Base-by-base conservation (phyloP, 2,113 vertebrate genomes). In the Panthera tigris region DNA sequence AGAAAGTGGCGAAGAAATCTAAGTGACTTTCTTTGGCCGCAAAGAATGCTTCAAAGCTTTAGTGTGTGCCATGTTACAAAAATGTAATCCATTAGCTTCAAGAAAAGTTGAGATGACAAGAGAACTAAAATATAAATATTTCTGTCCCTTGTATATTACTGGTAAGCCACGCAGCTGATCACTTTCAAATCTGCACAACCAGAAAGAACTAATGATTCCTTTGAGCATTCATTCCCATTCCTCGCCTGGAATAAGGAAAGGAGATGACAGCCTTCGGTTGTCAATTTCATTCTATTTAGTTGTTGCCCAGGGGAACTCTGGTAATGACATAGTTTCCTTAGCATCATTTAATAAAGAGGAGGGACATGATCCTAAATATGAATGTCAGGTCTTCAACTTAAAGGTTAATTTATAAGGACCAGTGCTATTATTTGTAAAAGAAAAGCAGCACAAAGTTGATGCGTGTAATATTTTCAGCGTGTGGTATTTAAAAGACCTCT, bases 271-370 rank as follows among this genome's bases (percentile, higher is more conserved):
- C 91, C 29, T 89, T 81, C 83, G 96, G 96, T 95, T 96, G 76
- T 92, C 96, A 96, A 71, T 76, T 91, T 98, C 97, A 76, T 97
- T 98, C 91, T 97, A 82, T 55, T 96, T 98, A 96, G 97, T 97
- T 69, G 36, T 23, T 96, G 94, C 66, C 92, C 96, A 78, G 91
- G 66, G 95, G 50, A 48, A 41, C 57, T 61, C 45, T 89, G 94
- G 76, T 0, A 0, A 89, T 91, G 74, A n/a, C 89, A 19, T n/a
- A 86, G 33, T 82, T 97, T 97, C 95, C 48, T 69, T 93, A 55
- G 92, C 93, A 95, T 97, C 71, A 33, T 57, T 93, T 98, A 97
- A 92, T 83, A 97, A 97, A 92, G 79, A 96, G 36, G 65, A 95
- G 92, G 23, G 55, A 81, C 94, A 68, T 0, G 0, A 76, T 68